Evolutionary conservation across 2,888 invertebrate genomes (phyloP), one percentile per base, ranked within the genome.

Genomic region (Elmis aenea): DNA sequence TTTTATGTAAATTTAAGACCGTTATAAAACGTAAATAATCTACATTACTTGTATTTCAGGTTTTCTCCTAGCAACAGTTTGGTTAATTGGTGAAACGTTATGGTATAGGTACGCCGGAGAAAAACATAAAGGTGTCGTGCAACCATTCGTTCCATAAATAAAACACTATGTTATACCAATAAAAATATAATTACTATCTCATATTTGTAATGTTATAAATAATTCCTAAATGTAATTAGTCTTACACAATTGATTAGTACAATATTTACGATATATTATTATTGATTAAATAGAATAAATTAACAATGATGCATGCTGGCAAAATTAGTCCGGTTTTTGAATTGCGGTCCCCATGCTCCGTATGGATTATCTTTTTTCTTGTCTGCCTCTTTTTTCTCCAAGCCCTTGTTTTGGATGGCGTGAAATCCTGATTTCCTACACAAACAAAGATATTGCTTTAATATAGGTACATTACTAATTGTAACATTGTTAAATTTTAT

Each of bases 241-340:
- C 8, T n/a, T 31, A 31, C 24, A 31, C 11, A 26, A 26, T 10
- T n/a, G 23, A 25, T 12, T n/a, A 31, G 25, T n/a, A n/a, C n/a
- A n/a, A n/a, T n/a, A n/a, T n/a, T n/a, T n/a, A n/a, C n/a, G n/a
- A n/a, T n/a, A n/a, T n/a, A n/a, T 18, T 18, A 6, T 18, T 18
- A 18, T 18, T 28, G 9, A 8, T 20, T 13, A 12, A 20, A 29
- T 29, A 21, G 22, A 14, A 30, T 35, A 18, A 28, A 25, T 53
- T 57, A 67, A 52, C 64, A 81, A 60, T 72, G 67, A 66, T 86
- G 86, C 79, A 85, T 79, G 53, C 79, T 77, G 42, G 75, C 69
- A 64, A 86, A 86, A 59, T 79, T 73, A 52, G 82, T 74, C 64
- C 79, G 83, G 71, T 83, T 81, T 70, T 85, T 84, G 69, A 76